Evolutionary conservation across 2,797 vertebrate genomes (phyloP), one percentile per base, ranked within the genome.

Genomic region (Thalassophryne amazonica): DNA sequence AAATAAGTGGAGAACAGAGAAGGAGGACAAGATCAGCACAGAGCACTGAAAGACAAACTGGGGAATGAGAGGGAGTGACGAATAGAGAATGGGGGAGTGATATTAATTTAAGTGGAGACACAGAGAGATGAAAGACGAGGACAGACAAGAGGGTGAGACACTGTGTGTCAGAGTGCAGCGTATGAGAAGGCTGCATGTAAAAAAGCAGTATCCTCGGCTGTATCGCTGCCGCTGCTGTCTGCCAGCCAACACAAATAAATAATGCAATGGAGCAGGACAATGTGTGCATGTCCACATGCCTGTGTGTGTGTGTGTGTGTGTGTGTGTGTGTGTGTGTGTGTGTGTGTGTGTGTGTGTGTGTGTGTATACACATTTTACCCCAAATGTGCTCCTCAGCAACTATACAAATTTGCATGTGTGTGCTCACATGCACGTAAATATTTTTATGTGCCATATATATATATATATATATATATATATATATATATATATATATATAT

Each of bases 211-310:
- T 57, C 55, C 55, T 43, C 31, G 57, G 50, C 68, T 62, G 48
- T 57, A 61, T 50, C 60, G 62, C 58, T 66, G 54, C 56, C 28
- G 56, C 32, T 11, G 7, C 62, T 46, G 52, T 61, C 68, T 53
- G 56, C 65, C 38, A 67, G 60, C 53, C 56, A 70, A 54, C 34
- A 39, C 51, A 74, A 52, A 76, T 69, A 79, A 76, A 78, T 69
- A 81, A 77, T 71, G 50, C 66, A 79, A 43, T 53, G 47, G 16
- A 57, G 36, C 31, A 58, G 53, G 50, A 24, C 21, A 17, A 17
- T 22, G 3, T 34, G 53, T 35, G 45, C 14, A 24, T 35, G 22
- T 27, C 23, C 22, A 21, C 22, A 21, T 20, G 19, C 20, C 19
- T 20, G 19, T 20, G 19, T 20, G 19, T 20, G 19, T 2, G 19